Conservation (phyloP, 2,888 invertebrate species). For the Oligia fasciuncula region DNA sequence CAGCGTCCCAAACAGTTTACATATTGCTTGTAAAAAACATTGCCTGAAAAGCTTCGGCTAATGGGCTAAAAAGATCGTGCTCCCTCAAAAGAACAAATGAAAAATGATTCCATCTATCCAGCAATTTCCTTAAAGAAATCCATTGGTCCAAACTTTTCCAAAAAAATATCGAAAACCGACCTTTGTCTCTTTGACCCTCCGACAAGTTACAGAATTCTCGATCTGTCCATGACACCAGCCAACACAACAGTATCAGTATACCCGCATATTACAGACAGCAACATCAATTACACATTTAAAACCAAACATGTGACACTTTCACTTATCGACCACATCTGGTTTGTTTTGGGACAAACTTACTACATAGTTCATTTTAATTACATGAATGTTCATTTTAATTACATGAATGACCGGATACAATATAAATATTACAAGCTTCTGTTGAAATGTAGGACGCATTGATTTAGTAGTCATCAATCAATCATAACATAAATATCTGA, state of each 20-base stretch:
- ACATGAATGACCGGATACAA: conserved; percentile 31
- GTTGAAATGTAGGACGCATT: conserved; percentile 36
- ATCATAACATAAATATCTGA: conserved; percentile 21
- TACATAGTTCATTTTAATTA: conserved; percentile 42
- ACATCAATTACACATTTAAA: conserved; percentile 60
- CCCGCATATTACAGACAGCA: conserved; percentile 59
- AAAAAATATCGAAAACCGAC: too few relatives aligned
- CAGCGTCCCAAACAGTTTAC: not conserved
- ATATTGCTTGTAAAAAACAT: not conserved
- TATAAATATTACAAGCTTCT: conserved; percentile 46
- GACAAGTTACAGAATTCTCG: not conserved
- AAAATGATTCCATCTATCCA: too few relatives aligned
- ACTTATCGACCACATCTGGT: conserved; percentile 51
- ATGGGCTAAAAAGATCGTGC: too few relatives aligned
- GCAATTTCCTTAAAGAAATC: too few relatives aligned
- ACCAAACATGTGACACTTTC: conserved; percentile 61
- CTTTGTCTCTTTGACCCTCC: too few relatives aligned
- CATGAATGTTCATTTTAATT: conserved; percentile 30
- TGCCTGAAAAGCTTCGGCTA: not conserved
- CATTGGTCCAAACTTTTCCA: too few relatives aligned
- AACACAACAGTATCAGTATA: not conserved
- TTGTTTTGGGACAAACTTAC: conserved; percentile 40
- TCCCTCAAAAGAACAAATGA: too few relatives aligned
- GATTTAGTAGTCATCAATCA: conserved; percentile 40
- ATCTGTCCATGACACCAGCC: conserved; percentile 33